Evolutionary conservation across 2,888 invertebrate genomes (phyloP).

Genomic region (Chrysolina oricalcia): DNA sequence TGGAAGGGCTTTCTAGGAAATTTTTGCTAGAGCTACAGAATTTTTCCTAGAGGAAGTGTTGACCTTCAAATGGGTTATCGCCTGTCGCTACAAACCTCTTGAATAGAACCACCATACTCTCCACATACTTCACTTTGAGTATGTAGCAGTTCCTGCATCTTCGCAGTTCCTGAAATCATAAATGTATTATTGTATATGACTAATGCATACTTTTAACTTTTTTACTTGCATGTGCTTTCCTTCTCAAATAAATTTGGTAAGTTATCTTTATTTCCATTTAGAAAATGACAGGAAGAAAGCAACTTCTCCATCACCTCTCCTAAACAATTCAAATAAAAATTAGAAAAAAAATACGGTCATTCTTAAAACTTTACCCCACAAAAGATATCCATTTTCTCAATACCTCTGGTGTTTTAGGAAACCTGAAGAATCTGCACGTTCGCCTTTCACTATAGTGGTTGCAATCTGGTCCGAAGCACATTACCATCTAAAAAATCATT

Average conservation of each 20-base stretch:
- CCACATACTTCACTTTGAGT: no score
- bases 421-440: conserved; percentile 20
- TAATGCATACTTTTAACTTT: background rate
- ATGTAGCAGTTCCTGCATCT: no score
- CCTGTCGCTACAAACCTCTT: no score
- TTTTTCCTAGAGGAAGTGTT: no score
- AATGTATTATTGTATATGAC: background rate
- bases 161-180: background rate
- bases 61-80: no score
- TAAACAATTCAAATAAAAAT: background rate
- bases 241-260: conserved; percentile 9
- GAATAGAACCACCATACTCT: no score
- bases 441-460: no score
- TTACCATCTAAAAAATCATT: no score
- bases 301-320: background rate
- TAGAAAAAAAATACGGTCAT: background rate
- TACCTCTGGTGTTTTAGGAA: background rate
- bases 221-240: background rate
- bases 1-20: no score
- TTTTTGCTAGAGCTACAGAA: no score
- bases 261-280: conserved; percentile 20
- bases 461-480: no score
- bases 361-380: conserved; percentile 1
- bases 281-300: background rate
- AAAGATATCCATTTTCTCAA: no score